A percentile compares a stretch with the other conserved stretches of the same genome.
These are phyloP conservation scores for Drosophila persimilis DNA, from an alignment of 1,140 invertebrate species.

Conservation along the genomic window DNA sequence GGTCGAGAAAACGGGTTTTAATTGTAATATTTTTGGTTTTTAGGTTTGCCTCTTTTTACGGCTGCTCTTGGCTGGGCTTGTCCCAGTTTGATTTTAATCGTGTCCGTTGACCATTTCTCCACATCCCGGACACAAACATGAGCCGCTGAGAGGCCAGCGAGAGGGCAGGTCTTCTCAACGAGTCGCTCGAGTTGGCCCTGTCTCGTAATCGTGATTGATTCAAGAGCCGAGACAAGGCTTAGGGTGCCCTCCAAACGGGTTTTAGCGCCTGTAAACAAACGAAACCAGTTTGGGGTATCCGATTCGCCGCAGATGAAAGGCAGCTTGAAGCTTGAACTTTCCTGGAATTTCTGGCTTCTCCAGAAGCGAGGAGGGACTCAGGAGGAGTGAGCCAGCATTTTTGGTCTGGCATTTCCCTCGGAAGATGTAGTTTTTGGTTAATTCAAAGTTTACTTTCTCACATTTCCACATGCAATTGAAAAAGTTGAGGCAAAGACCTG, in stretches of 20 bases:
- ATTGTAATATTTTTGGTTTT: slow-evolving; percentile 58
- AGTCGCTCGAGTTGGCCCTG: slow-evolving; percentile 33
- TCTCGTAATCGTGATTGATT: slow-evolving; percentile 63
- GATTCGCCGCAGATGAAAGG: slow-evolving; percentile 51
- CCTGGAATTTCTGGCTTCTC: slow-evolving; percentile 57
- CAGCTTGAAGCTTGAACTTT: slow-evolving; percentile 76
- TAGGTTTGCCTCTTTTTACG: slow-evolving; percentile 39
- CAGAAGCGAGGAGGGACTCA: slow-evolving; percentile 9
- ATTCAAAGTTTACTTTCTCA: slow-evolving; percentile 54
- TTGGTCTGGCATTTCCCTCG: slow-evolving; percentile 43
- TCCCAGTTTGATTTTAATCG: slow-evolving; percentile 74
- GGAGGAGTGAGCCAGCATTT: slow-evolving; percentile 2
- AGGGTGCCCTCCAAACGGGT: slow-evolving; percentile 30
- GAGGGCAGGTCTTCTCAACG: slow-evolving; percentile 1
- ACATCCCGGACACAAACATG: slow-evolving; percentile 48
- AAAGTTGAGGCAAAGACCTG: neutral
- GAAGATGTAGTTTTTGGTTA: slow-evolving; percentile 35
- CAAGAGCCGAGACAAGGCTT: slow-evolving; percentile 48
- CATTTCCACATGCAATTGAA: slow-evolving; percentile 28
- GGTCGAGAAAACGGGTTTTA: slow-evolving; percentile 67
- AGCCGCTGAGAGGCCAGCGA: slow-evolving; percentile 1
- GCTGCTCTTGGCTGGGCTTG: slow-evolving; percentile 62
- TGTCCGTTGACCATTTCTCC: slow-evolving; percentile 62
- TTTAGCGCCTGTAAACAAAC: slow-evolving; percentile 44
- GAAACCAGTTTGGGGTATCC: slow-evolving; percentile 63